These are phyloP conservation scores for Dolichopus griseipennis DNA, from an alignment of 2,888 invertebrate genomes.

Conservation along the genomic window DNA sequence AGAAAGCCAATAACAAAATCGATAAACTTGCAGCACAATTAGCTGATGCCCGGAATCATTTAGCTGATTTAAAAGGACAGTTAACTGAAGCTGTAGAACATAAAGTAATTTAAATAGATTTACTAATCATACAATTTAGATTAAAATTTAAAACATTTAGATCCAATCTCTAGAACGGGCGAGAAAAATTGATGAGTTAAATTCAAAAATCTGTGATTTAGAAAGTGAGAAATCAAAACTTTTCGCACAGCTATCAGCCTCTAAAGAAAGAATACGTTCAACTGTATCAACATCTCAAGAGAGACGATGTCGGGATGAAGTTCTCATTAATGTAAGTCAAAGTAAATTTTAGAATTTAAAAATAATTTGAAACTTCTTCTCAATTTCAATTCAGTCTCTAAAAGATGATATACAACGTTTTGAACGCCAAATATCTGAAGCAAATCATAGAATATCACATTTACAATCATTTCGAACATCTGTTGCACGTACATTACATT, in stretches of 20 bases:
- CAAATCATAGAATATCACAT: slow-evolving; percentile 67
- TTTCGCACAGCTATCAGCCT: slow-evolving; percentile 32
- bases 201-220: slow-evolving; percentile 70
- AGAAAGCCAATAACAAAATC: slow-evolving; percentile 73
- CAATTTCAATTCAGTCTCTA: slow-evolving; percentile 52
- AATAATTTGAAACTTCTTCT: slow-evolving; percentile 35
- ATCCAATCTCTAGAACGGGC: slow-evolving; percentile 75
- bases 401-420: slow-evolving; percentile 67
- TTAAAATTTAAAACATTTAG: slow-evolving; percentile 41
- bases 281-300: slow-evolving; percentile 39
- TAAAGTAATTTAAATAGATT: slow-evolving; percentile 49
- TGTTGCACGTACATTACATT: slow-evolving; percentile 63
- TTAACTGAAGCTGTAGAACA: slow-evolving; percentile 77
- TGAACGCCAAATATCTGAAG: slow-evolving; percentile 65
- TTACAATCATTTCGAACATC: slow-evolving; percentile 68
- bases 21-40: slow-evolving; percentile 74
- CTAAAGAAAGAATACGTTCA: slow-evolving; percentile 37
- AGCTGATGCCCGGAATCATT: slow-evolving; percentile 69
- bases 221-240: slow-evolving; percentile 63
- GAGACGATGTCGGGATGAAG: slow-evolving; percentile 40
- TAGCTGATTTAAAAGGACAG: slow-evolving; percentile 77
- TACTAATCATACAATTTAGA: no score
- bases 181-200: slow-evolving; percentile 73
- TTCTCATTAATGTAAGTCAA: slow-evolving; percentile 37
- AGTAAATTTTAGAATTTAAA: neutral